Base-by-base conservation (phyloP, 2,113 vertebrate species). In the Trichomycterus rosablanca region DNA sequence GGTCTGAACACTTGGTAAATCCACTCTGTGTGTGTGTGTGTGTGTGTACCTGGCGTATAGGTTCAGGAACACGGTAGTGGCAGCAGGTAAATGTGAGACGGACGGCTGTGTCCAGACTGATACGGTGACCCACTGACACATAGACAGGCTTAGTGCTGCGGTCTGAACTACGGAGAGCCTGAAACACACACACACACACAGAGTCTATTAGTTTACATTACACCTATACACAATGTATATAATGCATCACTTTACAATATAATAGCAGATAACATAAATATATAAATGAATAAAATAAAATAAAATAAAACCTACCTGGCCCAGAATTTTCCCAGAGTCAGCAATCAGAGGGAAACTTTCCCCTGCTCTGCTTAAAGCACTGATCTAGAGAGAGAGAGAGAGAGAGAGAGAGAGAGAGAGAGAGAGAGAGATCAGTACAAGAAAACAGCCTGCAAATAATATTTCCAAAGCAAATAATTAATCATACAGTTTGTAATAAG, bases 81-180 rank as follows among this genome's bases (percentile, higher is more conserved):
- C 92, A 94, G 87, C 95, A 96, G 75, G 76, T 51, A 10, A 64
- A 77, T 48, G 92, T 91, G 2, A 97, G 88, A 4, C 70, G 81
- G 49, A 92, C 86, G 0, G 95, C 92, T 0, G 89, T 81, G 71
- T 79, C 86, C 80, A 97, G 82, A 46, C 87, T 88, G 63, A 91
- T 86, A 54, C 77, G 88, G 80, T 98, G 94, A 35, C 94, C 96
- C 64, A 95, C 87, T 0, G 95, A 97, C 32, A 98, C 32, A 0
- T 95, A 98, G 0, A 98, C 78, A 0, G 95, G 94, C 66, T 83
- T 95, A 2, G 72, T 84, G 83, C 93, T 94, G 30, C 26, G 81
- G 63, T 70, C 74, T 1, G 56, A 78, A 81, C 93, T 93, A n/a
- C 81, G 82, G 71, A 97, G 77, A 1, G 72, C 93, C 95, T 98